These are phyloP conservation scores for Montipora foliosa DNA, from an alignment of 64 coral and sea anemone genomes.

Conservation along the genomic window DNA sequence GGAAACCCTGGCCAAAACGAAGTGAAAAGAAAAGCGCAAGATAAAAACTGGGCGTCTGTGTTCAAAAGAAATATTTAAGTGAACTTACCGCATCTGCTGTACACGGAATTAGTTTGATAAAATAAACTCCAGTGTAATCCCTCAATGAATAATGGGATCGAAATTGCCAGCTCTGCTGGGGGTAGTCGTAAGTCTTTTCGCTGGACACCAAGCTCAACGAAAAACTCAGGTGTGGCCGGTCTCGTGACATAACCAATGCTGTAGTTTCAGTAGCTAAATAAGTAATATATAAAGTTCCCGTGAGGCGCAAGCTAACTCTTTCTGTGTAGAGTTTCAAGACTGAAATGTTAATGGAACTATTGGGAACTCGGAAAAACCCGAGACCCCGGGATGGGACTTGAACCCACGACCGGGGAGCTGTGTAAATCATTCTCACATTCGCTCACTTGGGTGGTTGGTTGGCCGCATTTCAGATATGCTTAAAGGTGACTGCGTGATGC, in stretches of 20 bases:
- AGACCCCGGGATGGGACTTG: too few relatives aligned
- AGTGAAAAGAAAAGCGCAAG: too few relatives aligned
- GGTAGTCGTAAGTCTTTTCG: conserved; percentile 85
- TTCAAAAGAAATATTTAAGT: too few relatives aligned
- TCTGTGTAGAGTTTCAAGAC: too few relatives aligned
- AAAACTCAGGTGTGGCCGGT: conserved; percentile 86
- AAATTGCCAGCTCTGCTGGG: conserved; percentile 95
- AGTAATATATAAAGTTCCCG: too few relatives aligned
- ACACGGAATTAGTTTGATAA: conserved; percentile 94
- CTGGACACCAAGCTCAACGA: conserved; percentile 68
- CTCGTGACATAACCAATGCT: conserved; percentile 91
- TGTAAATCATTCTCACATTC: too few relatives aligned
- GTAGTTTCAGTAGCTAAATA: conserved; percentile 7
- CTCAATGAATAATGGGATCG: conserved; percentile 87
- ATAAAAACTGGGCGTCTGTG: neutral
- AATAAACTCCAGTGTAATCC: conserved; percentile 96
- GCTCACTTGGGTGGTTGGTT: too few relatives aligned
- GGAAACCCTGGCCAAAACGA: neutral
- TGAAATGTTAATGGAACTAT: too few relatives aligned
- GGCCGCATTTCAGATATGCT: too few relatives aligned
- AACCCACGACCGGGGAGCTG: too few relatives aligned
- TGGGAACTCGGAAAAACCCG: too few relatives aligned
- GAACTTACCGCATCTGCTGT: conserved; percentile 72
- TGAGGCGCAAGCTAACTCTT: neutral
- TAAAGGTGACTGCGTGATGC: too few relatives aligned